Evolutionary conservation across 2,797 vertebrate genomes (phyloP), one percentile per base, ranked within the genome.

Genomic region (Tadarida brasiliensis): DNA sequence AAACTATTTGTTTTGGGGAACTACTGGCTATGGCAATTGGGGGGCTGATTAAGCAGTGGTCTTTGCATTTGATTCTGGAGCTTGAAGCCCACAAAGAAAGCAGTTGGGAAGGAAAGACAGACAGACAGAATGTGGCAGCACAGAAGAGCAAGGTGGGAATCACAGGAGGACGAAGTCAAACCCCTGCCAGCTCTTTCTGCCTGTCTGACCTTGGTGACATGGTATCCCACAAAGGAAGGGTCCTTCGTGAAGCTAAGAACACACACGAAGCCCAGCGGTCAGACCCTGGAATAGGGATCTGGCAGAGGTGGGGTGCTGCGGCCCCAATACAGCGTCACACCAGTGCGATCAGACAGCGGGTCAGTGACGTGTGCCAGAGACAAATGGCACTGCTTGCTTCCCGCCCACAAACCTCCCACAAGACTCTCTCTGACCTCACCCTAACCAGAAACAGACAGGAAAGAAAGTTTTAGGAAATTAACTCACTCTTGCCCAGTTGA

Each of bases 291-390:
- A 28, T 6, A 10, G 26, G 30, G 17, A 56, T 15, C 26, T 49
- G 54, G 16, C 1, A 59, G 44, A 89, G 47, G 26, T 26, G 17
- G 22, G 24, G 6, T 12, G 12, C 7, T n/a, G 8, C 2, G 4
- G 7, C 0, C 49, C 33, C 28, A 33, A 22, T 0, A n/a, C 22
- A 17, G 16, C 5, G 5, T 68, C 35, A 19, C 49, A 44, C 11
- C 24, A 15, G 4, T 0, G 51, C 11, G 7, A 22, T 2, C 44
- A n/a, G 11, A 15, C 2, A 57, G 68, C 47, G 56, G 19, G 7
- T 28, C 19, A 44, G 4, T 2, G 4, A 6, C 5, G 2, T 3
- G 1, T 2, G 2, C 51, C 35, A 89, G 47, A 22, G 12, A 15
- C 7, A 14, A 11, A 11, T 5, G 1, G n/a, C 19, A 7, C 65